Evolutionary conservation across 2,113 vertebrate species (phyloP), one percentile per base, ranked within the genome.

Genomic region (Archocentrus centrarchus): DNA sequence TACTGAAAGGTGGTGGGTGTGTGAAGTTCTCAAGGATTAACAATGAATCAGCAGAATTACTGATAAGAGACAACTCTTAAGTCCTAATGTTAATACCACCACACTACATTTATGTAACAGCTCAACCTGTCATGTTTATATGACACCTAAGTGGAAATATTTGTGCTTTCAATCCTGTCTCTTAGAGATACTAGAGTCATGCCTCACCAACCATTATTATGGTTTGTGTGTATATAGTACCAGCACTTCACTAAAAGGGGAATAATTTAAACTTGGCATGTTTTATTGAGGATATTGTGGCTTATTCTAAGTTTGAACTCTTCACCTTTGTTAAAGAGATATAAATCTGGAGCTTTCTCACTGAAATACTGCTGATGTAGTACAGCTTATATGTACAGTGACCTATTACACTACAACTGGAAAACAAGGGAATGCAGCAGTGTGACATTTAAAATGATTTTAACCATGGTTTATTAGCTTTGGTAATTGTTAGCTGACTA

Each of bases 11-110:
- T 58, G 82, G 68, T 59, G 80, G 70, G 14, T 61, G 70, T 82
- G 75, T 35, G 85, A 80, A 70, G 62, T 76, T 81, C 81, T 80
- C 11, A 62, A 75, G 79, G 91, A 92, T 88, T 91, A 90, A 83
- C 82, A 75, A 79, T 82, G 59, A 87, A 80, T 87, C 84, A 79
- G 82, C 84, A 39, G n/a, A 82, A 80, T 39, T 77, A 59, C 81
- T 78, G 89, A 87, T 86, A 91, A 85, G 47, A 70, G 64, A 70
- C 87, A 53, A 27, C 18, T 79, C 76, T 27, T 50, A 50, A 88
- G 9, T 80, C 55, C 58, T 58, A 27, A 63, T 35, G 75, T 85
- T 90, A 91, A 89, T 81, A 66, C 80, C 59, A 44, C 79, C 24
- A 30, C 2, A 15, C 59, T 64, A 11, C 39, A 47, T 86, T 88